Evolutionary conservation across 2,888 invertebrate species (phyloP), one percentile per base, ranked within the genome.

Genomic region (Osmoderma eremita): DNA sequence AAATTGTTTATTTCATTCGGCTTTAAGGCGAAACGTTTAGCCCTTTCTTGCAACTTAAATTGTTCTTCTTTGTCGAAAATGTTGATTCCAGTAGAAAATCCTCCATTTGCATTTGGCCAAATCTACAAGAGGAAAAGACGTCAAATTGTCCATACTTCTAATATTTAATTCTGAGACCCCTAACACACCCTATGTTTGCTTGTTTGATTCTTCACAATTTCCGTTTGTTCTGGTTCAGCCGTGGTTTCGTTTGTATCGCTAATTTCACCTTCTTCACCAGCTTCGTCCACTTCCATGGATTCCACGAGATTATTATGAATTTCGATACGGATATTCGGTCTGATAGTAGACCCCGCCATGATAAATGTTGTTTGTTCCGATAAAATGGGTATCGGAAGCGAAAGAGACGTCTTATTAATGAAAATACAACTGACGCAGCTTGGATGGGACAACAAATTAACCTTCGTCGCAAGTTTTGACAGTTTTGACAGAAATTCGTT

Each of bases 21-120:
- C 64, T 80, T 82, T 42, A 87, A 74, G 6, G 86, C 86, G 80
- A 88, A 88, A 48, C 88, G 81, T 73, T 85, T 85, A 0, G 88
- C 88, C 72, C 88, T 78, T 71, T 86, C 86, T 72, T 84, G 81
- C 69, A 84, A 81, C 75, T 86, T 87, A 6, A 41, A 39, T 72
- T 84, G 82, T 67, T 84, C 85, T 72, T 86, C 81, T 70, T 83
- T 80, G 58, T 83, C 82, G 58, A 86, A 84, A 67, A 84, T 82
- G 71, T 86, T 82, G 18, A 85, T 80, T 12, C 84, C 85, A 1
- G 85, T 84, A 12, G 81, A 78, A 71, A 85, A 85, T 13, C 79
- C 78, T 18, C 80, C 81, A 54, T 77, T 78, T 62, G 78, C 77
- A 71, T 82, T 83, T 67, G 74, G 73, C 75, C 76, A 79, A 17